Base-by-base conservation (phyloP, 1,140 invertebrate genomes). In the Zaprionus capensis region DNA sequence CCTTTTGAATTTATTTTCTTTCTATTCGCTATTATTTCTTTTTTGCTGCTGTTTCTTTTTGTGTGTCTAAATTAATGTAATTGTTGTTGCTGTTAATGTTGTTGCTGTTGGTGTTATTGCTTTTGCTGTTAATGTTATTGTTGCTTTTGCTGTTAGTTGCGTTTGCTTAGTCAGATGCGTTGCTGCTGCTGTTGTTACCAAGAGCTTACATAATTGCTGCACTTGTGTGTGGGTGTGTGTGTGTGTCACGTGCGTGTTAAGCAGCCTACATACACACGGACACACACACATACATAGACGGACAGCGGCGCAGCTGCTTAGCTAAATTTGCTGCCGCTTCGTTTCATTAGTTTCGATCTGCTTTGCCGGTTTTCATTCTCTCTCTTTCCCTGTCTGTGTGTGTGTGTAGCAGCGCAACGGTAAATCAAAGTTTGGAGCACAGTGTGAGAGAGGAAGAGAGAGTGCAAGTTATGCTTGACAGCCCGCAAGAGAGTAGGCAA, bases 181-280 rank as follows among this genome's bases (percentile, higher is more conserved):
- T 20, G 57, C 20, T 41, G 46, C 78, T 68, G 46, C 58, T 64
- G 59, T 26, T 62, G 20, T 51, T 51, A 51, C 46, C 36, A 34
- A 49, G 22, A 36, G 59, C 75, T 87, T 87, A 87, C 84, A 83
- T 87, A 87, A 87, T 88, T 72, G 46, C 62, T 72, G 67, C 58
- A 72, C 71, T 63, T n/a, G 53, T 51, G 28, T 55, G 68, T 63
- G 53, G 69, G 53, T 62, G 61, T 36, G 62, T 53, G 28, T 65
- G 31, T 65, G 31, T 66, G 51, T 66, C 64, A 67, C 64, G 64
- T 57, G 53, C 63, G 51, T 66, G 51, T 51, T 20, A 51, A 24
- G 12, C 46, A 51, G 12, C 20, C 46, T 14, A 56, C 53, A 49
- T 11, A 26, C 53, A 28, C 53, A 55, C 53, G 11, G 20, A 20